A percentile compares a stretch with the other conserved stretches of the same genome.
phyloP scores from a whole-genome alignment of 2,797 vertebrate genomes.

The Pipistrellus kuhlii region DNA sequence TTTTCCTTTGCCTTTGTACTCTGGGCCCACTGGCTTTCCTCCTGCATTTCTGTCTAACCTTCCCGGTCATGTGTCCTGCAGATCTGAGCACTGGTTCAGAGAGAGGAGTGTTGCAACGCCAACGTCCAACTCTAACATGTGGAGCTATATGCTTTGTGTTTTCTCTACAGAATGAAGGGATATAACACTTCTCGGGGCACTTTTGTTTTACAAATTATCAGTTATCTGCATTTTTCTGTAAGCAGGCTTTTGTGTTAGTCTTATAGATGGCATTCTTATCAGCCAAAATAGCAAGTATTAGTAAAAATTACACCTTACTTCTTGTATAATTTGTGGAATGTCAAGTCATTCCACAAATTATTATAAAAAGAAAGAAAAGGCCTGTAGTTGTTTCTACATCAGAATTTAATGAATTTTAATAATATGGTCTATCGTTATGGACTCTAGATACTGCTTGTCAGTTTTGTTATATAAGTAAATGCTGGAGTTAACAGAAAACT shows the following conservation, averaged over 20 bases:
- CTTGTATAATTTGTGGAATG: neutral
- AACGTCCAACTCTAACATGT: neutral
- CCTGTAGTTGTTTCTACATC: conserved; percentile 9
- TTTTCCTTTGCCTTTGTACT: neutral
- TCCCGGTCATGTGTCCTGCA: neutral
- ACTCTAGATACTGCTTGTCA: conserved; percentile 15
- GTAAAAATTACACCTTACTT: conserved; percentile 34
- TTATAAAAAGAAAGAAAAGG: conserved; percentile 8
- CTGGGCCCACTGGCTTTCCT: neutral
- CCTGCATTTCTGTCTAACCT: neutral
- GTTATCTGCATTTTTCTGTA: conserved; percentile 17
- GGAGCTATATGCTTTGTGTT: neutral
- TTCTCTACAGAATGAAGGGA: neutral
- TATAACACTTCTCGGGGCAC: neutral
- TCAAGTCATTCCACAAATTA: neutral
- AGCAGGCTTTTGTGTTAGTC: neutral
- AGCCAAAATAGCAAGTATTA: neutral
- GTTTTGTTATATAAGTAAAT: neutral
- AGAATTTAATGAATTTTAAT: conserved; percentile 37
- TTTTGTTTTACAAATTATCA: neutral
- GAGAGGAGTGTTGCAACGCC: neutral
- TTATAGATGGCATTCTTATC: neutral
- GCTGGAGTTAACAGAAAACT: conserved; percentile 25
- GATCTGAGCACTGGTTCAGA: neutral
- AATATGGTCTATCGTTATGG: neutral